Base-by-base conservation (phyloP, 2,113 vertebrate genomes). In the Mormyrus lacerda region DNA sequence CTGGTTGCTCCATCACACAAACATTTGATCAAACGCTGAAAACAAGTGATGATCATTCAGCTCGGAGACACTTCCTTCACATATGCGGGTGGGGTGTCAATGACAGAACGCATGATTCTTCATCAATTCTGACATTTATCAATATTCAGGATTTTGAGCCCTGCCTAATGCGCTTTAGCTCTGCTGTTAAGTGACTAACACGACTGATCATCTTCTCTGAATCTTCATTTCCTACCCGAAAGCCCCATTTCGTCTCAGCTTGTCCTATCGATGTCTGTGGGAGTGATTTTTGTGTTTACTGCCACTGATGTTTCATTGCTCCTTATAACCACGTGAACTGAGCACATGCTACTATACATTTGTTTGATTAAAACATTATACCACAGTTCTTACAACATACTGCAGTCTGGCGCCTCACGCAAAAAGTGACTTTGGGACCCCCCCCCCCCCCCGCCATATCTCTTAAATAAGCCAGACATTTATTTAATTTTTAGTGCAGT, bases 21-120 rank as follows among this genome's bases (percentile, higher is more conserved):
- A n/a, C n/a, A n/a, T 85, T 84, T 85, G 88, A 89, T 85, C 31
- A 85, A 85, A 61, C 27, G 35, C 51, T 11, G 82, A 84, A 89
- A 89, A 47, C 27, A 47, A 55, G 79, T 27, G 24, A 8, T 6
- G 51, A 79, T 7, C 13, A 83, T 89, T 85, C 82, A 9, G 44
- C 88, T 31, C 50, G n/a, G 53, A 31, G 44, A 27, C 88, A 21
- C 4, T 44, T 61, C 27, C 51, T n/a, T 51, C 51, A 10, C 19
- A 15, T 51, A 24, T 47, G 27, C 88, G 13, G 13, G 35, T 27
- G 39, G 42, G 39, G 42, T 13, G 83, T 17, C 35, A n/a, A 3
- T 9, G 8, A 65, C 45, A 61, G n/a, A 42, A 85, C 7, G 31
- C 11, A 85, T 19, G 13, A 42, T 35, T 35, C 6, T 1, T 42